These are phyloP conservation scores for Leucophenga montana DNA, from an alignment of 2,888 invertebrate genomes.

Conservation along the genomic window DNA sequence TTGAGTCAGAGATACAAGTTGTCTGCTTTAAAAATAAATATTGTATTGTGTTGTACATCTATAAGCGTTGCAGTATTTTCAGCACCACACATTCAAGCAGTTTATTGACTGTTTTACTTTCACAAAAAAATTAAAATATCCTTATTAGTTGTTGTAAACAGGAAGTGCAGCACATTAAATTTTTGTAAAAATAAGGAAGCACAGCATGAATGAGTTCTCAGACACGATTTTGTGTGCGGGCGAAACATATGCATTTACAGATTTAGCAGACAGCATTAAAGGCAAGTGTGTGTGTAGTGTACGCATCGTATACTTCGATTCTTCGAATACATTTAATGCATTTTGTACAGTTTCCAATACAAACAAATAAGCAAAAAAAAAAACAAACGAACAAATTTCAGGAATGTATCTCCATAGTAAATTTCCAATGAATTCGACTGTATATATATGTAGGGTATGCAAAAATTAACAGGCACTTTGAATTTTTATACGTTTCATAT, in stretches of 20 bases:
- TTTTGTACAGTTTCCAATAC: too few relatives aligned
- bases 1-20: conserved; percentile 52
- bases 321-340: neutral
- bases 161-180: conserved; percentile 25
- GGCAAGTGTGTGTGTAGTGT: neutral
- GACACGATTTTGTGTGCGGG: neutral
- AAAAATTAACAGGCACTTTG: too few relatives aligned
- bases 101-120: conserved; percentile 19
- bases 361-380: too few relatives aligned
- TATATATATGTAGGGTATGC: too few relatives aligned
- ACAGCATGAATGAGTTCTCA: neutral
- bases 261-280: neutral
- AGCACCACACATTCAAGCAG: neutral
- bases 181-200: conserved; percentile 4
- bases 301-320: neutral
- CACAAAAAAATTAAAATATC: conserved; percentile 15
- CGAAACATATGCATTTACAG: neutral
- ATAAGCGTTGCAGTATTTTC: neutral
- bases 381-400: too few relatives aligned
- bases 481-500: too few relatives aligned
- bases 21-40: neutral
- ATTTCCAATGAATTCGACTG: too few relatives aligned
- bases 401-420: too few relatives aligned
- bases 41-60: neutral
- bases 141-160: conserved; percentile 25